phyloP scores from a whole-genome alignment of 2,113 vertebrate species.

The Polypterus senegalus region DNA sequence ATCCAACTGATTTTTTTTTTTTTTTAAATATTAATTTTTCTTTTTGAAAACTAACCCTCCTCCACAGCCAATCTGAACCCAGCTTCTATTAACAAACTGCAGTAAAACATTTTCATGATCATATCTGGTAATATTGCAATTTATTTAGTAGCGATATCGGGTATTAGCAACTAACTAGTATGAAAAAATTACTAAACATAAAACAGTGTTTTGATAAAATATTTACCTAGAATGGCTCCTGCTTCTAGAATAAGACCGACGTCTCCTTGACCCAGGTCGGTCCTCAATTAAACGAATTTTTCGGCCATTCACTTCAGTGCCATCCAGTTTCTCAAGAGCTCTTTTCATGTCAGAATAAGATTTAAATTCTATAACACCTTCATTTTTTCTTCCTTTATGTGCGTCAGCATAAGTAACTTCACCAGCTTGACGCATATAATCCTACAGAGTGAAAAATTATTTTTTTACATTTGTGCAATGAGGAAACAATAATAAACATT shows the following conservation, averaged over 20 bases:
- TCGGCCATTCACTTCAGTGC: slow-evolving; percentile 88
- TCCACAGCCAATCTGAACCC: too few species aligned
- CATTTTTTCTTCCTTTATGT: slow-evolving; percentile 85
- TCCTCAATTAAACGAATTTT: slow-evolving; percentile 94
- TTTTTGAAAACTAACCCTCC: too few species aligned
- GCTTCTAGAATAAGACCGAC: slow-evolving; percentile 82
- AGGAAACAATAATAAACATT: too few species aligned
- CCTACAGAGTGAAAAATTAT: slow-evolving; percentile 39
- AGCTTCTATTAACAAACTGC: too few species aligned
- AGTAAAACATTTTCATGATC: too few species aligned
- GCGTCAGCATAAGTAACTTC: slow-evolving; percentile 95
- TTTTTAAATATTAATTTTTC: too few species aligned
- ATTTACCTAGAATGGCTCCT: slow-evolving; percentile 75
- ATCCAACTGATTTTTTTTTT: too few species aligned
- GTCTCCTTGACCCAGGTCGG: slow-evolving; percentile 71
- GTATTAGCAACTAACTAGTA: too few species aligned
- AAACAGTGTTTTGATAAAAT: neutral
- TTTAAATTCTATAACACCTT: slow-evolving; percentile 94
- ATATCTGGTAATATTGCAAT: too few species aligned
- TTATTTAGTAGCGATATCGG: too few species aligned
- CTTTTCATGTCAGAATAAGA: slow-evolving; percentile 95
- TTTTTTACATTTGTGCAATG: neutral
- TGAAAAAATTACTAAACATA: neutral
- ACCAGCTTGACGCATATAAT: slow-evolving; percentile 96
- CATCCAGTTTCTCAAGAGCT: slow-evolving; percentile 91